Conservation (phyloP, 1,140 invertebrate genomes). For the Drosophila chauvacae region DNA sequence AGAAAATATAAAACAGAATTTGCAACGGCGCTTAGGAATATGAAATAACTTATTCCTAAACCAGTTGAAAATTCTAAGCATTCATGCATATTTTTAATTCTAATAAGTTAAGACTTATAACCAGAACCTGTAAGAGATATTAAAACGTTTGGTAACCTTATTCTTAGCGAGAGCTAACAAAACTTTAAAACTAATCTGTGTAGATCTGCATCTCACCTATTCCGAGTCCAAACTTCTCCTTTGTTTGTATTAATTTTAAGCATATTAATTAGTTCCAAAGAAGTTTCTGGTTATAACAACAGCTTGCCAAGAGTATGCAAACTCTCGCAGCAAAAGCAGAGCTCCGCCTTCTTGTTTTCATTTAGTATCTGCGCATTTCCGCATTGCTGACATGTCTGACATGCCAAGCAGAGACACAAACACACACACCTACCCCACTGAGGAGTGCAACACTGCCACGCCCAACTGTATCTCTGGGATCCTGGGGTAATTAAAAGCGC, state of each 20-base stretch:
- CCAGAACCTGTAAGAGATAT: too few species aligned
- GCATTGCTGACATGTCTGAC: constrained; percentile 78
- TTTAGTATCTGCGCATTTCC: constrained; percentile 79
- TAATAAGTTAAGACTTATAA: background rate
- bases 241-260: background rate
- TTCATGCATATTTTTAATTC: too few species aligned
- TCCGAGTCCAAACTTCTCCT: background rate
- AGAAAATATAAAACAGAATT: too few species aligned
- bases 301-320: background rate
- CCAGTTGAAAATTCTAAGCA: too few species aligned
- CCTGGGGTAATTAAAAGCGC: constrained; percentile 74
- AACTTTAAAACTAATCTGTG: too few species aligned
- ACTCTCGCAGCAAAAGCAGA: background rate
- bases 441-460: constrained; percentile 37
- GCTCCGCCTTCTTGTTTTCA: constrained; percentile 53
- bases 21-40: too few species aligned
- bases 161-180: too few species aligned
- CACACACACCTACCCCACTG: constrained; percentile 2
- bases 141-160: too few species aligned
- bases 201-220: background rate
- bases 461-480: constrained; percentile 37
- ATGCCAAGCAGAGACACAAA: constrained; percentile 57
- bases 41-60: too few species aligned
- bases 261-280: background rate
- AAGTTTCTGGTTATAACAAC: background rate